phyloP scores from a whole-genome alignment of 2,888 invertebrate species.

The Neoascia interrupta region DNA sequence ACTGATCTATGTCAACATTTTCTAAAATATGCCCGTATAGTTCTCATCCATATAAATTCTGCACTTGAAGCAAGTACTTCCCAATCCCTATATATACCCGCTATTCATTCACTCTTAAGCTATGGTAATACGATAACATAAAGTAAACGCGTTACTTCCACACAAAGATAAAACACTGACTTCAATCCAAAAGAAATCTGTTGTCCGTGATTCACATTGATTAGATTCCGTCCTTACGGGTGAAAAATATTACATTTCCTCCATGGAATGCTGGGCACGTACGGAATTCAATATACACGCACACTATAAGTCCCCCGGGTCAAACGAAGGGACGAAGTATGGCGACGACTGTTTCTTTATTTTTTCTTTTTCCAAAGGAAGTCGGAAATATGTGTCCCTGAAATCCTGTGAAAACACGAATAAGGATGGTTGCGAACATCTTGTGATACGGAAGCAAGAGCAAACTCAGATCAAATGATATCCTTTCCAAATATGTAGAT shows the following conservation, averaged over 20 bases:
- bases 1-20: no score
- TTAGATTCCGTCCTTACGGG: constrained; percentile 50
- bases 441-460: neutral
- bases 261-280: constrained; percentile 60
- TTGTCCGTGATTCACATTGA: constrained; percentile 61
- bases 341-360: neutral
- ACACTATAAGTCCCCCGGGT: constrained; percentile 31
- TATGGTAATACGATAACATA: no score
- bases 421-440: constrained; percentile 6
- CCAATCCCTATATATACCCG: no score
- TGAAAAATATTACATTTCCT: constrained; percentile 43
- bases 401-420: constrained; percentile 22
- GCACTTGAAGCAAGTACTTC: no score
- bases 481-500: constrained; percentile 27
- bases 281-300: constrained; percentile 57
- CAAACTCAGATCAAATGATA: constrained; percentile 40
- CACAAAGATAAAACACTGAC: no score
- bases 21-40: no score
- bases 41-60: no score
- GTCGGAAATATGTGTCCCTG: constrained; percentile 20
- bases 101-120: no score
- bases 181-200: constrained; percentile 50
- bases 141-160: no score
- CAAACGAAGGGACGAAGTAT: constrained; percentile 14
- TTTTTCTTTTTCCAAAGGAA: constrained; percentile 18